A percentile compares a stretch with the other conserved stretches of the same genome.
Conservation (phyloP, 2,797 vertebrate genomes). For the Pseudocheirus occidentalis region DNA sequence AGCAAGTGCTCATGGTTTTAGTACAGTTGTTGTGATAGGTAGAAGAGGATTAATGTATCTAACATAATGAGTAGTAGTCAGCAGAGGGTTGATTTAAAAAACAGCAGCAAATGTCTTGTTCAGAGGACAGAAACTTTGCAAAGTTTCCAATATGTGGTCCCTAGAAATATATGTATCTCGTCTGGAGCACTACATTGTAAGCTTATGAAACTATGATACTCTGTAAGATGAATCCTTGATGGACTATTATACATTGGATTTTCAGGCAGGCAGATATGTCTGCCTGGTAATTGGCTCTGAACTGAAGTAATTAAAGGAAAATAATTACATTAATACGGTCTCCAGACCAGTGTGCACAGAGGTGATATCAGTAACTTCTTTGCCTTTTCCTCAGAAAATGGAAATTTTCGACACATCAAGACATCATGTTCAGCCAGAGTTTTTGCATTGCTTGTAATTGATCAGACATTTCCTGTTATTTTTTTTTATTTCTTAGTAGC, state of each 20-base stretch:
- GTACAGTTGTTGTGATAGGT: background rate
- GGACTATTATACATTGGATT: fast-evolving
- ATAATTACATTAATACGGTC: background rate
- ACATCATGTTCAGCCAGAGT: background rate
- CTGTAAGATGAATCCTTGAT: background rate
- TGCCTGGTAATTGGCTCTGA: slow-evolving; percentile 11
- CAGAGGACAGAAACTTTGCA: background rate
- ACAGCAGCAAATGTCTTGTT: background rate
- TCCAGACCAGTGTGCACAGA: background rate
- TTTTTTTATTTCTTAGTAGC: background rate
- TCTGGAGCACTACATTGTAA: background rate
- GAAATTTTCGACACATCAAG: background rate
- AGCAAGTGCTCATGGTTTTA: background rate
- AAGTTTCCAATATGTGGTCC: background rate
- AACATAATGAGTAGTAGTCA: background rate
- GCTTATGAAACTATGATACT: background rate
- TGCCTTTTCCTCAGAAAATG: background rate
- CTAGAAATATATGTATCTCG: fast-evolving
- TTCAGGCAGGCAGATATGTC: background rate
- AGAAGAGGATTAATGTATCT: background rate
- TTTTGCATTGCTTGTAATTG: background rate
- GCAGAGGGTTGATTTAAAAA: background rate
- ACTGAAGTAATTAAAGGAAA: slow-evolving; percentile 35
- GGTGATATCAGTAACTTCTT: fast-evolving
- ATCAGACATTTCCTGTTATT: fast-evolving